A percentile compares a stretch with the other conserved stretches of the same genome.
Evolutionary conservation across 64 coral and sea anemone genomes (phyloP).

Genomic region (Pachyseris speciosa): DNA sequence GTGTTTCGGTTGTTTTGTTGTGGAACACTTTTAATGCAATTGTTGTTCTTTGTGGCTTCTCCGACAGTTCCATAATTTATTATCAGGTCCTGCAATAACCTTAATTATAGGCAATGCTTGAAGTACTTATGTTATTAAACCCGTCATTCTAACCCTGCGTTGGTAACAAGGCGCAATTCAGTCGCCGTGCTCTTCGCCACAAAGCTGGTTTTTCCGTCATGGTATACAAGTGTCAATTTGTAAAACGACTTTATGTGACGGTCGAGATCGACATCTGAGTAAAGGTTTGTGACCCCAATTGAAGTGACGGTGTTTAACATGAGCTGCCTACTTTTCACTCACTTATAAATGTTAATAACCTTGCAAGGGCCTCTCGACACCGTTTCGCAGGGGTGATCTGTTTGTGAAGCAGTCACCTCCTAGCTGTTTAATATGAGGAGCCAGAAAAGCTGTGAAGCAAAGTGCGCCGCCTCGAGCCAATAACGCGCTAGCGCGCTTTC

Average conservation of each 20-base stretch:
- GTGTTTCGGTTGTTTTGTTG: neutral
- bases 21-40: slow-evolving; percentile 25
- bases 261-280: slow-evolving; percentile 31
- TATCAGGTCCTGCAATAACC: slow-evolving; percentile 75
- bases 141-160: slow-evolving; percentile 83
- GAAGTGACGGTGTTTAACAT: no score
- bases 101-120: slow-evolving; percentile 89
- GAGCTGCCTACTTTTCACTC: slow-evolving; percentile 60
- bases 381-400: neutral
- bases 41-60: slow-evolving; percentile 77
- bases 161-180: slow-evolving; percentile 72
- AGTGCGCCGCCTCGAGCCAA: slow-evolving; percentile 76
- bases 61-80: slow-evolving; percentile 70
- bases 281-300: slow-evolving; percentile 69
- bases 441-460: slow-evolving; percentile 90
- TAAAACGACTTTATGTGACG: slow-evolving; percentile 87
- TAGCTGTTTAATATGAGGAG: slow-evolving; percentile 32
- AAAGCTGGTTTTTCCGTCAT: neutral
- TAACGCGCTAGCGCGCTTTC: slow-evolving; percentile 60
- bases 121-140: slow-evolving; percentile 92
- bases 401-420: slow-evolving; percentile 12
- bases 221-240: slow-evolving; percentile 69
- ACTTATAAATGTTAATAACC: slow-evolving; percentile 51
- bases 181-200: neutral
- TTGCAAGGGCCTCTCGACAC: neutral